phyloP scores from a whole-genome alignment of 1,140 invertebrate species.

The Saxidomus purpurata region DNA sequence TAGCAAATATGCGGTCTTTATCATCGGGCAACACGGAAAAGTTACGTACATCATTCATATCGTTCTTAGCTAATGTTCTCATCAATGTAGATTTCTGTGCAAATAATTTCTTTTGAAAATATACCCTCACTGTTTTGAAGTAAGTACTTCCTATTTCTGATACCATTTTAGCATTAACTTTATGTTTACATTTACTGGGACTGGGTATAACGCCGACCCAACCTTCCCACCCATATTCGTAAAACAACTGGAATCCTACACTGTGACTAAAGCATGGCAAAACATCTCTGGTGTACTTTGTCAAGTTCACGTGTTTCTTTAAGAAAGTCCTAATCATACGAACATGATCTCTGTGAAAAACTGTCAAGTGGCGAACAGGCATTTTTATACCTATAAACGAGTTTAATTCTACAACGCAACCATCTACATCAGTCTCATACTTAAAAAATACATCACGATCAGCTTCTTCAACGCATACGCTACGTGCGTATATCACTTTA shows the following conservation, averaged over 20 bases:
- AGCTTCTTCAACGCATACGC: too few relatives aligned
- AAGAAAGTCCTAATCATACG: background rate
- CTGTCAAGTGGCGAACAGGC: background rate
- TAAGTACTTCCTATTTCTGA: background rate
- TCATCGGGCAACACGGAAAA: constrained; percentile 34
- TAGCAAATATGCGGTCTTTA: background rate
- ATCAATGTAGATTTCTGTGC: too few relatives aligned
- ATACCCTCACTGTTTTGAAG: background rate
- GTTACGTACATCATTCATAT: constrained; percentile 13
- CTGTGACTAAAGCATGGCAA: background rate
- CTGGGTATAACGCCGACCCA: constrained; percentile 25
- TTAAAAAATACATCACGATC: constrained; percentile 8
- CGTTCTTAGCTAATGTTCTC: constrained; percentile 27
- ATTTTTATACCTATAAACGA: background rate
- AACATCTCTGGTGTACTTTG: background rate
- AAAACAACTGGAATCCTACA: constrained; percentile 7
- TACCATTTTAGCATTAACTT: background rate
- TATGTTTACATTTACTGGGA: background rate
- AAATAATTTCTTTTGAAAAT: background rate
- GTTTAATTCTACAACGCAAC: constrained; percentile 3
- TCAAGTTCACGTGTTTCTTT: background rate
- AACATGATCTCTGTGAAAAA: background rate
- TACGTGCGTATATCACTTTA: too few relatives aligned
- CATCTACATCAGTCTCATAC: constrained; percentile 8
- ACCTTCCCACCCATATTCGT: constrained; percentile 31